Base-by-base conservation (phyloP, 2,113 vertebrate genomes). In the Spheniscus mendiculus region DNA sequence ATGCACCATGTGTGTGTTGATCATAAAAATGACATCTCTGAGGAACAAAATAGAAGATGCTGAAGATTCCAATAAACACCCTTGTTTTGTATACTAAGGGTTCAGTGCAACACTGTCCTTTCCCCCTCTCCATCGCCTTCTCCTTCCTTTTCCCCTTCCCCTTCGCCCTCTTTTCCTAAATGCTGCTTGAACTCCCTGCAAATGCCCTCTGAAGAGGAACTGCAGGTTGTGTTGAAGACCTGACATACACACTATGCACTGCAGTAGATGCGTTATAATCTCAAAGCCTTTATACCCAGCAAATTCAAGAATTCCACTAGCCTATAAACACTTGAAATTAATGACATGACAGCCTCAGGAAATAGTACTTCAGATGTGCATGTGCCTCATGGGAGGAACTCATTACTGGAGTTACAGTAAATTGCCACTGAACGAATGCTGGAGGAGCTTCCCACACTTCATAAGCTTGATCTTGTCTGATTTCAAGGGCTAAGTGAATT, bases 351-450 rank as follows among this genome's bases (percentile, higher is more conserved):
- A 89, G 65, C 86, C 76, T 84, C 88, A 87, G 92, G 90, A 96
- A 96, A 84, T 21, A 70, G 63, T 86, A 52, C 61, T 81, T 90
- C 80, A 93, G 92, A 92, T 78, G 29, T 61, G 47, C 72, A 50
- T 93, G 72, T 23, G 88, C 63, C 96, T 90, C 92, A 63, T 26
- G 92, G 90, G 94, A 97, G 90, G 72, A 95, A 95, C 92, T 92
- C 83, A 84, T 95, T 95, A 87, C 87, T 89, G 65, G 80, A 91
- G 72, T 97, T 97, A 93, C 97, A 91, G 94, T 91, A 97, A 93
- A 95, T 95, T 87, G 85, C 88, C 61, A 78, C 61, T 89, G 77
- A 78, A 87, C 49, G 95, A 87, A 92, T 52, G 55, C 71, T 94
- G 50, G 63, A 92, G 88, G 69, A 96, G 63, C 67, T 92, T 95